Evolutionary conservation across 2,888 invertebrate species (phyloP), one percentile per base, ranked within the genome.

Genomic region (Conchocele bisecta): DNA sequence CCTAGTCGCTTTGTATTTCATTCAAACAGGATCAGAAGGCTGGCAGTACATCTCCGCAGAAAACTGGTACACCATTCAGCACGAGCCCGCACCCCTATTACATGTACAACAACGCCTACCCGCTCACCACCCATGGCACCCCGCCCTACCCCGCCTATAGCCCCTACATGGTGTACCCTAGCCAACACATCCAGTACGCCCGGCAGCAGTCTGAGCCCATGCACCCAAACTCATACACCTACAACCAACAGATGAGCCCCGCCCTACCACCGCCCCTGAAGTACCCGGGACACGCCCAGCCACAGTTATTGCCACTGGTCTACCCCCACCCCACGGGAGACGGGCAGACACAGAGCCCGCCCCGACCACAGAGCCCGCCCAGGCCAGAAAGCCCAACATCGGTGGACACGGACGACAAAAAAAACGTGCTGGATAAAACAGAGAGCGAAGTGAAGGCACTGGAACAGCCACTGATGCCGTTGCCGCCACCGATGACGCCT

Each of bases 401-500:
- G 17, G 46, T 59, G 15, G 48, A 71, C 26, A 33, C 33, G 20
- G 58, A 33, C 28, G 56, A 42, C 26, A 56, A 65, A 13, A 29
- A 48, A 11, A 42, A 65, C 24, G 29, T 31, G n/a, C 17, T 58
- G n/a, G 22, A 41, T 24, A 24, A 26, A 9, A 37, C 31, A 28
- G 50, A 50, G 28, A 33, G 20, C 11, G 42, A 46, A 3, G 29
- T 20, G 17, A 15, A 26, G 4, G 51, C 28, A n/a, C 58, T 66
- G 29, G 64, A 61, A 22, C 42, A 65, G 17, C 75, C 76, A 1
- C 59, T 80, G 9, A 71, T 63, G 20, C 80, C 80, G 2, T 71
- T 88, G 3, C 86, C 86, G 0, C 69, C 82, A 6, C 88, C 88
- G 0, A 65, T 88, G 46, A 60, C 73, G 28, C 88, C 88, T 3